Evolutionary conservation across 2,888 invertebrate species (phyloP), one percentile per base, ranked within the genome.

Genomic region (Epinotia ramella): DNA sequence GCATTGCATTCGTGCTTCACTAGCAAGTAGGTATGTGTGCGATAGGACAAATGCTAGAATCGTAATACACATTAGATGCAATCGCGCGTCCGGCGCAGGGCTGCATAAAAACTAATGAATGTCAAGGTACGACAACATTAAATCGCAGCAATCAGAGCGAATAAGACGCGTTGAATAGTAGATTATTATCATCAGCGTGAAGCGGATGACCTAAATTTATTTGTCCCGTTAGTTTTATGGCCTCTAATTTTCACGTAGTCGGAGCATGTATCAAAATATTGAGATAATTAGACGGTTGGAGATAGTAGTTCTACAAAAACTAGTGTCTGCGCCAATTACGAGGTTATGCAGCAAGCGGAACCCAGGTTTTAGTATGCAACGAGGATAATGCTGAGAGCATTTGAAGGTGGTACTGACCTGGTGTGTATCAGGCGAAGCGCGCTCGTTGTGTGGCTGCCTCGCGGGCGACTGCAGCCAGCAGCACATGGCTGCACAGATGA

Each of bases 401-500:
- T 40, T 40, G 40, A 9, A 1, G 6, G 7, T 40, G 40, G 40
- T 40, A 78, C 81, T 76, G 78, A 95, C 95, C 91, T 95, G 95
- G 84, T 94, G 94, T 79, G 93, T 94, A 78, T 94, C 94, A 80
- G 92, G 91, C 80, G 93, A 89, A 24, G 91, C 84, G 77, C 93
- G 89, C 79, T 94, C 94, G 63, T 86, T 84, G 78, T 91, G 92
- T 74, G 94, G 91, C 84, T 91, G 91, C 79, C 94, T 84, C 70
- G 93, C 93, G 20, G 95, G 95, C 49, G 94, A 92, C 88, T 95
- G 96, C 81, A 96, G 94, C 96, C 96, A 97, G 88, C 96, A 96
- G 88, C 96, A 96, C 96, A 96, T 96, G 73, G 96, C 96, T 33
- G 96, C 95, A 85, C 96, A 96, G 83, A 96, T 96, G 83, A 96